Percentiles rank a stretch among this genome's conserved stretches.
Conservation (phyloP, 2,888 invertebrate genomes). For the Cataglyphis altisquamis region DNA sequence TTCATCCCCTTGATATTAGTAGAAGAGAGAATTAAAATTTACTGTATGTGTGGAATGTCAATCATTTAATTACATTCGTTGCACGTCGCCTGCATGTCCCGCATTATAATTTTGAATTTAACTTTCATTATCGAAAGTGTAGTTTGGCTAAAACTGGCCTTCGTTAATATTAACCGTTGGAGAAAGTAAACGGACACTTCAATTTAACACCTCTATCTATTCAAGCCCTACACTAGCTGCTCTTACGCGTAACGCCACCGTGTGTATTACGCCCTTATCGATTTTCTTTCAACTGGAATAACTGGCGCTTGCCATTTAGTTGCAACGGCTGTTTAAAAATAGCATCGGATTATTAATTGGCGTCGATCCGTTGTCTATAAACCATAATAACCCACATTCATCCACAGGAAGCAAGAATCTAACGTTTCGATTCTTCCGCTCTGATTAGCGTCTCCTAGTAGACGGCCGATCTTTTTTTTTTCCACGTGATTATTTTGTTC, state of each 20-base stretch:
- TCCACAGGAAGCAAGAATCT: conserved; percentile 26
- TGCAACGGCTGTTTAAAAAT: conserved; percentile 39
- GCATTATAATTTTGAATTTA: background rate
- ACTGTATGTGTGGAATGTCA: conserved; percentile 18
- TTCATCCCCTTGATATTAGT: background rate
- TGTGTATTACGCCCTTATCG: conserved; percentile 38
- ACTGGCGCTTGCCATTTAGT: conserved; percentile 42
- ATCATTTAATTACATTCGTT: background rate
- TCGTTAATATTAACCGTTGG: background rate
- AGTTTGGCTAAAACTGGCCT: background rate
- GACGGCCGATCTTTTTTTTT: background rate
- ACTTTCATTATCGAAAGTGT: conserved; percentile 43
- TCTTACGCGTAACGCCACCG: conserved; percentile 19
- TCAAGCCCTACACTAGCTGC: background rate
- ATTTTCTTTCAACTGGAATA: conserved; percentile 49
- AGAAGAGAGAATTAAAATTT: background rate
- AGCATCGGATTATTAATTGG: conserved; percentile 51
- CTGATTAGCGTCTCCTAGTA: conserved; percentile 17
- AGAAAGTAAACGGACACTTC: conserved; percentile 7
- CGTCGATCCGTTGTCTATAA: conserved; percentile 34
- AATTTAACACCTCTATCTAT: conserved; percentile 6
- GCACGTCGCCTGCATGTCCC: background rate
- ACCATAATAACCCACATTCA: conserved; percentile 52
- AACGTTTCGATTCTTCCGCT: conserved; percentile 34
- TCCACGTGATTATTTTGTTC: conserved; percentile 32